Conservation (phyloP, 2,797 vertebrate species). For the Oophaga sylvatica region DNA sequence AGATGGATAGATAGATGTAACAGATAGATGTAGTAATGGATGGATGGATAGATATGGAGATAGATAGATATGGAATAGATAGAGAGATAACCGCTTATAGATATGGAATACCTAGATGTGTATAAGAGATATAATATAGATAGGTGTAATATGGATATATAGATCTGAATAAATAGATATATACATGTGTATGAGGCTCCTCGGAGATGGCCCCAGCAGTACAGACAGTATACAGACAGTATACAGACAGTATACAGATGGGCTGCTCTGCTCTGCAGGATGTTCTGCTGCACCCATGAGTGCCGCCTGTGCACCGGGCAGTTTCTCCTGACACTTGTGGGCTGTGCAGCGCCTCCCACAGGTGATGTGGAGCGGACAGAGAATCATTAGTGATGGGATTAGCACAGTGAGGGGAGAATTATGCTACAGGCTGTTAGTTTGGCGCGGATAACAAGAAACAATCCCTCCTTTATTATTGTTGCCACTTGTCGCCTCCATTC, state of each 20-base stretch:
- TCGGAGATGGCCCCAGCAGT: background rate
- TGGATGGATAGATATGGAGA: background rate
- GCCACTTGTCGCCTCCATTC: background rate
- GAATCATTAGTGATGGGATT: too few relatives aligned
- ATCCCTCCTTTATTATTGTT: slow-evolving; percentile 11
- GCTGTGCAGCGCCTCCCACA: background rate
- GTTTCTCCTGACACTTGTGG: slow-evolving; percentile 56
- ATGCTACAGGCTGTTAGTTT: background rate
- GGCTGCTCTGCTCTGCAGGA: background rate
- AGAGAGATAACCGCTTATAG: too few relatives aligned
- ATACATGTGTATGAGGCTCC: too few relatives aligned
- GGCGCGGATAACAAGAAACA: background rate
- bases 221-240: background rate
- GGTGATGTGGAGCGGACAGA: background rate
- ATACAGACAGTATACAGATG: background rate
- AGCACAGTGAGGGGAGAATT: slow-evolving; percentile 30
- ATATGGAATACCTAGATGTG: too few relatives aligned
- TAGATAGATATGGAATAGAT: background rate
- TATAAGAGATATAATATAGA: too few relatives aligned
- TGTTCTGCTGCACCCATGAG: too few relatives aligned
- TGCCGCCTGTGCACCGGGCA: too few relatives aligned
- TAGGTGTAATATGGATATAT: too few relatives aligned
- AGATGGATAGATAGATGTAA: too few relatives aligned
- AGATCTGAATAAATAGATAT: too few relatives aligned
- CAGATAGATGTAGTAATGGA: background rate